Percentiles rank a stretch among this genome's conserved stretches.
phyloP scores from a whole-genome alignment of 2,888 invertebrate genomes.

The Eudemis profundana region DNA sequence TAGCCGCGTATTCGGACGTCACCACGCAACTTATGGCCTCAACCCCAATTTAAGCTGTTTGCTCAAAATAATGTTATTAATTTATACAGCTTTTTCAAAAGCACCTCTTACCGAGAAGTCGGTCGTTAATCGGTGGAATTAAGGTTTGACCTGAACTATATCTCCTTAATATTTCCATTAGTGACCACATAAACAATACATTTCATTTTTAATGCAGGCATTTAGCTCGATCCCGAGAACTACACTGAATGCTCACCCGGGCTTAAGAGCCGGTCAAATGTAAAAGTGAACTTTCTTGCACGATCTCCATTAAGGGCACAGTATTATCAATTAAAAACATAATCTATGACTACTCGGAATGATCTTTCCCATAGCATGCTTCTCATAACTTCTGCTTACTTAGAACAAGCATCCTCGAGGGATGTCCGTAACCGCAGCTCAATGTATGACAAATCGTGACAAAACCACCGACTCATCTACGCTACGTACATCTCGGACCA shows the following conservation, averaged over 20 bases:
- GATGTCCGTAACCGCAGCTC: conserved; percentile 73
- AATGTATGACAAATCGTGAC: conserved; percentile 84
- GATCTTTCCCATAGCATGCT: conserved; percentile 77
- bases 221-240: neutral
- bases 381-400: conserved; percentile 78
- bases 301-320: conserved; percentile 62
- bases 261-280: conserved; percentile 10
- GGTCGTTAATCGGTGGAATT: conserved; percentile 4
- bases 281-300: conserved; percentile 52
- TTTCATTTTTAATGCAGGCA: neutral
- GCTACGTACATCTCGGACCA: conserved; percentile 45
- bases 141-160: conserved; percentile 12
- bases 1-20: conserved; percentile 47
- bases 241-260: neutral
- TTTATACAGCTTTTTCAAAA: conserved; percentile 35
- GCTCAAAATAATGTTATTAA: conserved; percentile 36
- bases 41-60: conserved; percentile 37
- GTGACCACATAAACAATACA: no score
- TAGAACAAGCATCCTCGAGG: conserved; percentile 60
- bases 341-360: conserved; percentile 60
- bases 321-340: conserved; percentile 56
- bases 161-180: neutral
- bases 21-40: conserved; percentile 41
- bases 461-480: conserved; percentile 81
- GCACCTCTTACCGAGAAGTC: conserved; percentile 32